These are phyloP conservation scores for Melitaea cinxia DNA, from an alignment of 1,140 invertebrate species.

Conservation along the genomic window DNA sequence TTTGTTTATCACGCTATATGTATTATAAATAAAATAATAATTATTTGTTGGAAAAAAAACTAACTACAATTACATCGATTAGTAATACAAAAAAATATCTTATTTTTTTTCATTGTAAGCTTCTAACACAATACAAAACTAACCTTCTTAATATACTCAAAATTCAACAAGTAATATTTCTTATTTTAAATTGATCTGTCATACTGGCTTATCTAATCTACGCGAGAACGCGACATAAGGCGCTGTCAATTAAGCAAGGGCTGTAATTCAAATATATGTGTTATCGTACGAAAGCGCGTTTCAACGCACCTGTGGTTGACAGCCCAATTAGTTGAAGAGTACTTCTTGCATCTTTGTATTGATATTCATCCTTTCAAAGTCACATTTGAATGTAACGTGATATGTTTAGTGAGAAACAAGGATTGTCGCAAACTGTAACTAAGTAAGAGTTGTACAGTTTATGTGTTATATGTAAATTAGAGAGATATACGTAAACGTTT, in stretches of 20 bases:
- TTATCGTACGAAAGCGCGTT: slow-evolving; percentile 36
- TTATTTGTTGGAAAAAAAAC: no score
- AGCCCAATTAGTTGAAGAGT: slow-evolving; percentile 58
- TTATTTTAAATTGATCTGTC: slow-evolving; percentile 5
- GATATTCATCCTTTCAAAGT: slow-evolving; percentile 27
- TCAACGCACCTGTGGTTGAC: slow-evolving; percentile 64
- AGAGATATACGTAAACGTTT: no score
- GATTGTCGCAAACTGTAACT: no score
- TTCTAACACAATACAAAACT: no score
- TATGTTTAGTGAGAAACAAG: background rate
- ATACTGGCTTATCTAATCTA: slow-evolving; percentile 29
- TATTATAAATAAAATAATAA: no score
- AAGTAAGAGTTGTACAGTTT: no score
- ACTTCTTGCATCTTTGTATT: slow-evolving; percentile 28
- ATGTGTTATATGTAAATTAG: no score
- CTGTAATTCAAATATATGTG: slow-evolving; percentile 57
- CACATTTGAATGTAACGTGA: slow-evolving; percentile 3
- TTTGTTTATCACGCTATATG: no score
- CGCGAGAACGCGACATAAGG: slow-evolving; percentile 25
- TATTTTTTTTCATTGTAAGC: no score
- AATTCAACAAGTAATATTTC: background rate
- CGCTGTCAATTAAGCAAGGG: slow-evolving; percentile 52
- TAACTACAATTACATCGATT: no score
- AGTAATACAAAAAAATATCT: no score
- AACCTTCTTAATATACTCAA: no score